phyloP scores from a whole-genome alignment of 2,113 vertebrate species.

The Heliornis fulica region DNA sequence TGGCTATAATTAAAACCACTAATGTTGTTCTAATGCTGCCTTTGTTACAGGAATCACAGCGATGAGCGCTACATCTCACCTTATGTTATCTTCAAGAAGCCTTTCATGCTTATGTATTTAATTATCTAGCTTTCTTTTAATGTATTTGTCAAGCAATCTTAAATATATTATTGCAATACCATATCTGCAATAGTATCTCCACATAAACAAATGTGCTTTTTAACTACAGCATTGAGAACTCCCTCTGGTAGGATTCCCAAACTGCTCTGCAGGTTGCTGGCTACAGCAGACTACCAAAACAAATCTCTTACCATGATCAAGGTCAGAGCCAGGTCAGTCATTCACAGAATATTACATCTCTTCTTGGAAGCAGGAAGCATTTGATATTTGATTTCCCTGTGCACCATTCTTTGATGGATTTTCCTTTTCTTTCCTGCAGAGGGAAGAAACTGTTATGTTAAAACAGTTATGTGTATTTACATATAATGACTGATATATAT shows the following conservation, averaged over 20 bases:
- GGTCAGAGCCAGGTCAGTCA: conserved; percentile 83
- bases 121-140: conserved; percentile 28
- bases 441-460: conserved; percentile 39
- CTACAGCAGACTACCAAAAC: conserved; percentile 84
- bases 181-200: conserved; percentile 56
- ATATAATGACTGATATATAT: conserved; percentile 15
- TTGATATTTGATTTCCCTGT: conserved; percentile 67
- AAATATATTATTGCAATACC: conserved; percentile 52
- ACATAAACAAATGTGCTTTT: conserved; percentile 67
- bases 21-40: conserved; percentile 17
- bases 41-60: conserved; percentile 28
- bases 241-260: conserved; percentile 82
- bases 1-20: conserved; percentile 28
- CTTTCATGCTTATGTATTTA: conserved; percentile 50
- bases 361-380: conserved; percentile 70
- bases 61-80: conserved; percentile 4
- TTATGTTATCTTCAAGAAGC: conserved; percentile 45
- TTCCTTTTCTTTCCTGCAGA: conserved; percentile 61
- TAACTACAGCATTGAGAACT: conserved; percentile 73
- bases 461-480: conserved; percentile 39
- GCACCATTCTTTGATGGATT: conserved; percentile 72
- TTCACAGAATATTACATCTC: conserved; percentile 77
- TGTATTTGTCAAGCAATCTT: conserved; percentile 42
- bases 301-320: conserved; percentile 84
- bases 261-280: conserved; percentile 86